These are phyloP conservation scores for Spinus pinus DNA, from an alignment of 2,797 vertebrate species.

Conservation along the genomic window DNA sequence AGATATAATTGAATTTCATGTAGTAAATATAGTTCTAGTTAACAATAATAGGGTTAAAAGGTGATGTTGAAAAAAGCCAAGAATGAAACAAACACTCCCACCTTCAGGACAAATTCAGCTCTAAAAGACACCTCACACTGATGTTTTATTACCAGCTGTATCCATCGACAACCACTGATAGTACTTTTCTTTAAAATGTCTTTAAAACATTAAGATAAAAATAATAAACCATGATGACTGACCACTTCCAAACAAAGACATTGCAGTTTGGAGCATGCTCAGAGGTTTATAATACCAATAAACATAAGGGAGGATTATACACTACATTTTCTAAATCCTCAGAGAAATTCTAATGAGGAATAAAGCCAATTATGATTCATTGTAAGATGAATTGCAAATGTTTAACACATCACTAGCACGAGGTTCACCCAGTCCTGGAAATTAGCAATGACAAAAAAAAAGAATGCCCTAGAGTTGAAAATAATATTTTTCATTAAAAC, in stretches of 20 bases:
- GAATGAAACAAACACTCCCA: not conserved
- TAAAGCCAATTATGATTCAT: not conserved
- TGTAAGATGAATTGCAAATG: not conserved
- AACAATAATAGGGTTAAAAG: not conserved
- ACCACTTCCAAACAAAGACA: not conserved
- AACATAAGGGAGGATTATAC: not conserved
- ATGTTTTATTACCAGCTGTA: not conserved
- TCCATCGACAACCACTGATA: not conserved
- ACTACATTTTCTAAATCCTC: not conserved
- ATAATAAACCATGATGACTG: not conserved
- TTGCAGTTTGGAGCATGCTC: not conserved
- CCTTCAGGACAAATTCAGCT: not conserved
- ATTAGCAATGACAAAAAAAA: not conserved
- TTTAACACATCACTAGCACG: not conserved
- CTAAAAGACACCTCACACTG: not conserved
- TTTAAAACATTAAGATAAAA: not conserved
- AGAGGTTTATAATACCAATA: not conserved
- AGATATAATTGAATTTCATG: not conserved
- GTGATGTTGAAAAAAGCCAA: not conserved
- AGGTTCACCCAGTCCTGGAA: not conserved
- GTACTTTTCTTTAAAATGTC: not conserved
- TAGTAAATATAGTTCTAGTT: not conserved
- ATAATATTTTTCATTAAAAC: not conserved
- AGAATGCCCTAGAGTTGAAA: not conserved
- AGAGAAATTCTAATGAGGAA: not conserved